Conservation (phyloP, 1,140 invertebrate species). For the Monomorium pharaonis region DNA sequence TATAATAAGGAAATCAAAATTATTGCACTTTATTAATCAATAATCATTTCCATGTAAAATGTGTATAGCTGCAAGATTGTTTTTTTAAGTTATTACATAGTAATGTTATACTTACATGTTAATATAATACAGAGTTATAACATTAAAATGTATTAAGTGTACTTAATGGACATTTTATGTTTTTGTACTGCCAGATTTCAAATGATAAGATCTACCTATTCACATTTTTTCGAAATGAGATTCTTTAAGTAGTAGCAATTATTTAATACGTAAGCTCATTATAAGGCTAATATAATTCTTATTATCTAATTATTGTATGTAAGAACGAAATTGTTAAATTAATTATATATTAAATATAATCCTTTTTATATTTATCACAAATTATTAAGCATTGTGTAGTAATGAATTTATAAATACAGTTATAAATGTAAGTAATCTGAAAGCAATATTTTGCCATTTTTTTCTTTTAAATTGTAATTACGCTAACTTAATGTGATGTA, state of each 20-base stretch:
- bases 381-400: slow-evolving; percentile 12
- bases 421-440: not conserved
- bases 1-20: not conserved
- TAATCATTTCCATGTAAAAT: slow-evolving; percentile 10
- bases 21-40: not conserved
- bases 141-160: slow-evolving; percentile 26
- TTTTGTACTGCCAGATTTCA: slow-evolving; percentile 13
- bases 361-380: slow-evolving; percentile 29
- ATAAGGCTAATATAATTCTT: slow-evolving; percentile 9
- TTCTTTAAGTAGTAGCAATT: slow-evolving; percentile 27
- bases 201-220: slow-evolving; percentile 32
- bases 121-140: slow-evolving; percentile 10
- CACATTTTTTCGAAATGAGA: not conserved
- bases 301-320: not conserved
- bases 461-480: slow-evolving; percentile 3
- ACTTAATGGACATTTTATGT: not conserved
- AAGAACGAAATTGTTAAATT: not conserved
- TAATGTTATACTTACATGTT: not conserved
- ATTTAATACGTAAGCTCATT: not conserved
- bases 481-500: slow-evolving; percentile 19
- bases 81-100: slow-evolving; percentile 5
- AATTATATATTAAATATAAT: slow-evolving; percentile 34
- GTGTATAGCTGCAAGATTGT: not conserved
- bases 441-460: slow-evolving; percentile 10
- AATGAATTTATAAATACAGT: slow-evolving; percentile 23